Percentiles rank a stretch among this genome's conserved stretches.
Evolutionary conservation across 2,888 invertebrate genomes (phyloP).

Genomic region (Cabera pusaria): DNA sequence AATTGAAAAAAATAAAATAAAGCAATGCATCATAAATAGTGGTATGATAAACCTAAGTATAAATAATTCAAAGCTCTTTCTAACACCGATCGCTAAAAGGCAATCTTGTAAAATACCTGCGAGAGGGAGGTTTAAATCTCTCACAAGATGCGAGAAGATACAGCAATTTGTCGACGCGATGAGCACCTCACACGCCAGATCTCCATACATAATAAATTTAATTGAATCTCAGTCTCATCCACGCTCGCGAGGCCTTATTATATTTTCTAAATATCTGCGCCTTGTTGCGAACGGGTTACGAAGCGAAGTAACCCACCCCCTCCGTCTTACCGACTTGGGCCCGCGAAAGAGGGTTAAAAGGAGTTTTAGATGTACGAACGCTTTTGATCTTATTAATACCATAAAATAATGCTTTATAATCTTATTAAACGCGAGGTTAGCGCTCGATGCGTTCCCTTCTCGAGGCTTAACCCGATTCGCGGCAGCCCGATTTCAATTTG

Average conservation of each 20-base stretch:
- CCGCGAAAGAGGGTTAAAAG: conserved; percentile 81
- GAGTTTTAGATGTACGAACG: conserved; percentile 85
- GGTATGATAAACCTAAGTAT: no score
- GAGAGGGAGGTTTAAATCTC: conserved; percentile 47
- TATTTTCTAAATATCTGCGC: conserved; percentile 76
- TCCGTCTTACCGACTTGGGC: conserved; percentile 77
- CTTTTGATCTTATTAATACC: conserved; percentile 90
- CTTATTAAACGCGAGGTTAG: conserved; percentile 90
- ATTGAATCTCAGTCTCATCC: conserved; percentile 81
- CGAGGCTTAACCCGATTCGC: conserved; percentile 49
- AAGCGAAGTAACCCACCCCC: conserved; percentile 51
- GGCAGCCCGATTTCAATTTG: conserved; percentile 66
- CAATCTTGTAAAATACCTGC: conserved; percentile 27
- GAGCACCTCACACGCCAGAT: conserved; percentile 73
- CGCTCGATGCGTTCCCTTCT: conserved; percentile 74
- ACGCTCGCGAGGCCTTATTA: conserved; percentile 68
- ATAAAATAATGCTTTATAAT: conserved; percentile 90
- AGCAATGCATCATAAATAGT: no score
- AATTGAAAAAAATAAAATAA: no score
- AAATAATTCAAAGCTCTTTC: conserved; percentile 14
- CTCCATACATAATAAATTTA: conserved; percentile 83
- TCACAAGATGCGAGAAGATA: conserved; percentile 42
- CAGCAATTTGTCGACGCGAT: conserved; percentile 70
- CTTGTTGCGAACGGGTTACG: conserved; percentile 68
- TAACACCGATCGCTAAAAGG: conserved; percentile 22